Base-by-base conservation (phyloP, 2,797 vertebrate species). In the Pristis pectinata region DNA sequence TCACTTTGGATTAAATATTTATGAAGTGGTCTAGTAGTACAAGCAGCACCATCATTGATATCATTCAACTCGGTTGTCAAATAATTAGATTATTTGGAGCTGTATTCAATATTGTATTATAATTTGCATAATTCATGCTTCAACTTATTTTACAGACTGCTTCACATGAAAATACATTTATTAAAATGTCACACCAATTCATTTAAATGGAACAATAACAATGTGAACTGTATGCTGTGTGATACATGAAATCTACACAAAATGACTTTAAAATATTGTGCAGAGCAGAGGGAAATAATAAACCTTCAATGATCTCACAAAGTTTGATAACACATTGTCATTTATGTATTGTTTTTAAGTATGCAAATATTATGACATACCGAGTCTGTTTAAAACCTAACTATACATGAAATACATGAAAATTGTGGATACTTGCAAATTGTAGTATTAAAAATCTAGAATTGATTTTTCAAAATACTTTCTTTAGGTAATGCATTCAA, bases 101-200 rank as follows among this genome's bases (percentile, higher is more conserved):
- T 56, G 27, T 56, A 85, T 85, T 56, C 82, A 56, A 10, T 15
- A 13, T 34, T 85, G 53, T 85, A 37, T 34, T 85, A 3, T 85
- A 56, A 85, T 85, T 85, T 85, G 53, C 49, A 56, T 85, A 34
- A 85, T 85, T 85, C 82, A 85, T 53, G 49, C 10, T 85, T 85
- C 34, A 85, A 80, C 80, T 83, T 83, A 85, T 85, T 56, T 85
- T 34, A 56, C 49, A 85, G 24, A 56, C 10, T 85, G 10, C 24
- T 56, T 85, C 82, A 85, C 82, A 34, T 56, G 49, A 56, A 85
- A 56, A 56, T 56, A 3, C 49, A 56, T 85, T 85, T 85, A 85
- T 85, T 56, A 85, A 85, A 85, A 56, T 56, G 49, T 85, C 82
- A 44, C 3, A 27, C 9, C 49, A 85, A 56, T 56, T 85, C 49